Evolutionary conservation across 2,888 invertebrate genomes (phyloP).

Genomic region (Tetragonula carbonaria): DNA sequence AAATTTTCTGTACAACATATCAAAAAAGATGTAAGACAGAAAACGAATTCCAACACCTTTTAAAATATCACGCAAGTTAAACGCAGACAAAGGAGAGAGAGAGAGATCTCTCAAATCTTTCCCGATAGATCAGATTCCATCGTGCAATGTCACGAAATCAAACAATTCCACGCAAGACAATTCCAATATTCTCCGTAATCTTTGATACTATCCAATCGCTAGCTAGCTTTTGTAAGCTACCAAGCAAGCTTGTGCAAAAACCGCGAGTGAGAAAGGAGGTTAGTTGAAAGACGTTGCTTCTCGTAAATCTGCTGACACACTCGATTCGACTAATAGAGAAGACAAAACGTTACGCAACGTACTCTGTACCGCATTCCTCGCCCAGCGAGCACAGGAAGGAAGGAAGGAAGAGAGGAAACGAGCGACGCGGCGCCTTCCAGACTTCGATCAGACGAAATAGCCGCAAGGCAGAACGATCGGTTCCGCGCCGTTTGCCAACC

Average conservation of each 20-base stretch:
- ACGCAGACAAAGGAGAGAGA: neutral
- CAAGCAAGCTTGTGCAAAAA: neutral
- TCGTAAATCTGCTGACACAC: neutral
- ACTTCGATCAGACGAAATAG: neutral
- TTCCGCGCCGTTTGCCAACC: constrained; percentile 26
- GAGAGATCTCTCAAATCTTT: neutral
- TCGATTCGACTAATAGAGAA: no score
- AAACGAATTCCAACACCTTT: neutral
- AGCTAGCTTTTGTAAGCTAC: no score
- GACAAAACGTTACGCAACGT: constrained; percentile 12
- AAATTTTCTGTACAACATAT: neutral
- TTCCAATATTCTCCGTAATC: neutral
- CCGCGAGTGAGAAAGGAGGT: no score
- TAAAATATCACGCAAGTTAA: neutral
- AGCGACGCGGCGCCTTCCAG: neutral
- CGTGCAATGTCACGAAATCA: neutral
- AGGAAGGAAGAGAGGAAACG: neutral
- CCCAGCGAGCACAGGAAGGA: neutral
- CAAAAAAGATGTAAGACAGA: neutral
- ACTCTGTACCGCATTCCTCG: neutral
- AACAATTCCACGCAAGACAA: neutral
- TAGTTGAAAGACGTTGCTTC: neutral
- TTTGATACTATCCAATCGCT: no score
- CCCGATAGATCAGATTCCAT: neutral
- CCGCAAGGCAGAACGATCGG: constrained; percentile 12